Evolutionary conservation across 2,113 vertebrate genomes (phyloP), one percentile per base, ranked within the genome.

Genomic region (Desmodus rotundus): DNA sequence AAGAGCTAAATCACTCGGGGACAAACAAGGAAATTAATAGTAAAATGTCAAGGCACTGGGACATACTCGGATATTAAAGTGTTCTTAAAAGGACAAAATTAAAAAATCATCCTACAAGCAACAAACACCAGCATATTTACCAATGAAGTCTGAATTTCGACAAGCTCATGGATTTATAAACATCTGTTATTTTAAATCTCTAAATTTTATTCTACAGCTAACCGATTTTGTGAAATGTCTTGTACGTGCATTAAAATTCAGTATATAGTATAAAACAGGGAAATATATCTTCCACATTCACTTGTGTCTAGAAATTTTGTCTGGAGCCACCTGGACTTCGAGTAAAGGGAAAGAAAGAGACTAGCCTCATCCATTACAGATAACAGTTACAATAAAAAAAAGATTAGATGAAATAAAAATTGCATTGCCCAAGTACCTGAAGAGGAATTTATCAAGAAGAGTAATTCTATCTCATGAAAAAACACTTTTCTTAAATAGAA

Each of bases 391-490:
- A 83, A 93, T 94, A 81, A 95, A 85, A 89, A 87, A 92, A 96
- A 96, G 45, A 86, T 89, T 93, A 74, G 33, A 19, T 63, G 54
- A 78, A 95, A 97, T 97, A 95, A 97, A 87, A 97, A 92, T 85
- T 70, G 14, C 68, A 85, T 77, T 82, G 85, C 13, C 65, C 47
- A 86, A 70, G 24, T 76, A 89, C 72, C 76, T 93, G 70, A 80
- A 77, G 50, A 92, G 36, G 14, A 91, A 89, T 91, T 97, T 93
- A 84, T 94, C 83, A 96, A 89, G 74, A 95, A 50, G 61, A 96
- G 91, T 93, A 94, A 94, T 92, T 95, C 36, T 91, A 4, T 22
- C 14, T 94, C 93, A 95, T 80, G 76, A 88, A 94, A 95, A 88
- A 89, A 16, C 41, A 65, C 80, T 94, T 94, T 91, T 78, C 67